These are phyloP conservation scores for Drosophila eohydei DNA, from an alignment of 2,888 invertebrate genomes.

Conservation along the genomic window DNA sequence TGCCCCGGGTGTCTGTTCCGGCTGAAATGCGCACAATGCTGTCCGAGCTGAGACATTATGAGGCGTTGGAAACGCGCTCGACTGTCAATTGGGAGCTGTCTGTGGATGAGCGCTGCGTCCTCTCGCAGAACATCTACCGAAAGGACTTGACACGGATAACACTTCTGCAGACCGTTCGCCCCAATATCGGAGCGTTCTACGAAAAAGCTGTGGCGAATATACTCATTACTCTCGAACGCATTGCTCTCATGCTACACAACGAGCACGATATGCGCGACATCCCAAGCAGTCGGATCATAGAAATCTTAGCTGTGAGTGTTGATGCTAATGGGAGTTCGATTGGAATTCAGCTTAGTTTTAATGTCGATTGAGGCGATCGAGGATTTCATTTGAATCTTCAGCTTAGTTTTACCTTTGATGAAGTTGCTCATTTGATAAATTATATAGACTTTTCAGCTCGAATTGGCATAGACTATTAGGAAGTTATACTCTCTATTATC, in stretches of 20 bases:
- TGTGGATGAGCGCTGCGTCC: slow-evolving; percentile 74
- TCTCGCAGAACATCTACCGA: slow-evolving; percentile 66
- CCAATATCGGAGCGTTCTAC: slow-evolving; percentile 67
- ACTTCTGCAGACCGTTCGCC: slow-evolving; percentile 38
- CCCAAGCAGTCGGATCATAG: slow-evolving; percentile 10
- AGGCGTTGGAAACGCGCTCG: slow-evolving; percentile 27
- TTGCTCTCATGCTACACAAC: slow-evolving; percentile 35
- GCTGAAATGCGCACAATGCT: slow-evolving; percentile 68
- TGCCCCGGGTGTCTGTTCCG: slow-evolving; percentile 70
- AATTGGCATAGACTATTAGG: too few relatives aligned
- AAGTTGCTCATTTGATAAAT: too few relatives aligned
- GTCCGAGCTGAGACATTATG: slow-evolving; percentile 50
- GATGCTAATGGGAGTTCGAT: neutral
- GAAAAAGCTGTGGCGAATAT: slow-evolving; percentile 55
- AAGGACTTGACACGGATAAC: slow-evolving; percentile 62
- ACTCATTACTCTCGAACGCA: slow-evolving; percentile 34
- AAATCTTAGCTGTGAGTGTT: slow-evolving; percentile 42
- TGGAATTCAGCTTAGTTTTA: neutral
- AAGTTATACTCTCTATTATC: too few relatives aligned
- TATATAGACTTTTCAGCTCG: too few relatives aligned
- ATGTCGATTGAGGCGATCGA: neutral
- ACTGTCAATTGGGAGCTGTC: slow-evolving; percentile 70
- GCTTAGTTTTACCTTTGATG: neutral
- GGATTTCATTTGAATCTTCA: neutral
- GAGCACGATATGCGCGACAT: slow-evolving; percentile 36